Conservation (phyloP, 1,140 invertebrate species). For the Scaptomyza hsui region DNA sequence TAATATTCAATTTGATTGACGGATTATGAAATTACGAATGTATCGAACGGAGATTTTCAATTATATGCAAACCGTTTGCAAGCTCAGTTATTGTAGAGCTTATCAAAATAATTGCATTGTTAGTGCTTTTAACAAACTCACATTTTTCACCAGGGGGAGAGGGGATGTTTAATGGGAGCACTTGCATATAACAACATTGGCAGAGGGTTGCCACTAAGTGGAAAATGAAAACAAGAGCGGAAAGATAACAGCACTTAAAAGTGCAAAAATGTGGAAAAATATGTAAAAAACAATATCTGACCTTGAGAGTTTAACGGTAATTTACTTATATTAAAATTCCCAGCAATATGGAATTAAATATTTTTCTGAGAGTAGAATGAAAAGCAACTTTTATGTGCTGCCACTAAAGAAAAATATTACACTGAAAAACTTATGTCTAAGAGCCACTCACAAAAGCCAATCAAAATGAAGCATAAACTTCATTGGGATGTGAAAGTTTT, state of each 20-base stretch:
- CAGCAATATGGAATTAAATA: too few relatives aligned
- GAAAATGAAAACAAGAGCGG: constrained; percentile 20
- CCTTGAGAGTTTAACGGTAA: too few relatives aligned
- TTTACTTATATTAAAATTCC: too few relatives aligned
- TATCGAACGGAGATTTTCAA: too few relatives aligned
- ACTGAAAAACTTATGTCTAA: neutral
- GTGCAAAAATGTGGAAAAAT: neutral
- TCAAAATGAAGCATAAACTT: constrained; percentile 68
- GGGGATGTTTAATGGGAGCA: constrained; percentile 1
- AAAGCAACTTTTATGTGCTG: neutral
- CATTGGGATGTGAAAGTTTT: constrained; percentile 60
- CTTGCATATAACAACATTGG: constrained; percentile 49
- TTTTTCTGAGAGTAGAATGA: neutral
- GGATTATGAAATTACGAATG: too few relatives aligned
- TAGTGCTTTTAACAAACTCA: neutral
- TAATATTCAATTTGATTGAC: too few relatives aligned
- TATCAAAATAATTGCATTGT: constrained; percentile 15
- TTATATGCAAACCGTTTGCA: constrained; percentile 7
- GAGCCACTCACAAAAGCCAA: constrained; percentile 38
- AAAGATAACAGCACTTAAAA: constrained; percentile 32
- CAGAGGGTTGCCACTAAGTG: constrained; percentile 22
- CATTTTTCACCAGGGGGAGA: too few relatives aligned
- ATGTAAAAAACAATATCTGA: too few relatives aligned
- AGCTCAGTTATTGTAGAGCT: neutral
- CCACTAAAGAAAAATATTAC: neutral